Evolutionary conservation across 2,797 vertebrate genomes (phyloP).

Genomic region (Echiichthys vipera): DNA sequence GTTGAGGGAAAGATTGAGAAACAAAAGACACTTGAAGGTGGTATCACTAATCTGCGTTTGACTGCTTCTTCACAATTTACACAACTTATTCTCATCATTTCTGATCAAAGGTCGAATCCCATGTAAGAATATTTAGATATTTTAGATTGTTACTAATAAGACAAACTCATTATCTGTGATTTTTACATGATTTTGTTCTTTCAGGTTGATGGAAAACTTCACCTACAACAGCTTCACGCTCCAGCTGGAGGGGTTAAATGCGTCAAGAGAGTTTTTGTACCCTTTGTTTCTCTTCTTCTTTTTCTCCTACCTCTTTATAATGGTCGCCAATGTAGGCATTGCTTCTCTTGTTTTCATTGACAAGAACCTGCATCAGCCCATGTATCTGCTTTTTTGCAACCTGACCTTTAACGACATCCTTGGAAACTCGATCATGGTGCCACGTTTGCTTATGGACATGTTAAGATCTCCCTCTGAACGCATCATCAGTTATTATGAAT

Average conservation of each 20-base stretch:
- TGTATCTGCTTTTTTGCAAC: constrained; percentile 85
- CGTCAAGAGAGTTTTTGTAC: constrained; percentile 28
- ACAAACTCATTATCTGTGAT: neutral
- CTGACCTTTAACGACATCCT: constrained; percentile 79
- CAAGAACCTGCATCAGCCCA: constrained; percentile 83
- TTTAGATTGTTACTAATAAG: too few species aligned
- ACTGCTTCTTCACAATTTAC: too few species aligned
- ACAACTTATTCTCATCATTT: too few species aligned
- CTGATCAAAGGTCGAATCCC: too few species aligned
- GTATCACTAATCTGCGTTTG: too few species aligned
- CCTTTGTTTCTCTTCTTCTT: constrained; percentile 55
- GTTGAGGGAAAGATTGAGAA: neutral
- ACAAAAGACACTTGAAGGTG: too few species aligned
- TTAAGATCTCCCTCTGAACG: constrained; percentile 73
- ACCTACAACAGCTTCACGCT: constrained; percentile 53
- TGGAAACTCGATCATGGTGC: constrained; percentile 67
- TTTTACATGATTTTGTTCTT: neutral
- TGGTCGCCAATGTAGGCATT: constrained; percentile 56
- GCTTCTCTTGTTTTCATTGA: constrained; percentile 52
- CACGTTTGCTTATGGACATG: constrained; percentile 79
- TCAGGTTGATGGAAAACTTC: constrained; percentile 62
- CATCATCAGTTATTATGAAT: constrained; percentile 80
- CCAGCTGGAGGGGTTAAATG: constrained; percentile 56
- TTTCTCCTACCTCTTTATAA: constrained; percentile 52
- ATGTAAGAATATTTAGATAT: too few species aligned